A percentile compares a stretch with the other conserved stretches of the same genome.
Conservation (phyloP, 2,888 invertebrate species). For the Ormyrus nitidulus region DNA sequence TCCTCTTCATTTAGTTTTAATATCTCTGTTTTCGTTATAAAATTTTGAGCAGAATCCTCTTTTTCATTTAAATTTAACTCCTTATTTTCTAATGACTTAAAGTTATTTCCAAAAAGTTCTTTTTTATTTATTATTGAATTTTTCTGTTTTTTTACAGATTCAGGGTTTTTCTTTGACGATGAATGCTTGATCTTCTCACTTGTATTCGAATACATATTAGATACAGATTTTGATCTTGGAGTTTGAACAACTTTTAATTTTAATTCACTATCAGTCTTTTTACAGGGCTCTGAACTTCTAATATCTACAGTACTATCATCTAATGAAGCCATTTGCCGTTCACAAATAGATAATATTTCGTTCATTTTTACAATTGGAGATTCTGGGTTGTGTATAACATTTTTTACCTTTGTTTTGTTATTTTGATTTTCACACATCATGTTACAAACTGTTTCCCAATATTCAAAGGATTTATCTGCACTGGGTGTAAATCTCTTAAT, state of each 20-base stretch:
- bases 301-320: constrained; percentile 53
- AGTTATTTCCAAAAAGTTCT: background rate
- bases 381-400: constrained; percentile 29
- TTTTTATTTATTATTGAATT: constrained; percentile 3
- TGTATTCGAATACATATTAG: constrained; percentile 7
- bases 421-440: constrained; percentile 49
- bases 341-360: constrained; percentile 61
- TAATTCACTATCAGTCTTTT: constrained; percentile 36
- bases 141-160: background rate
- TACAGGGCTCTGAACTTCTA: constrained; percentile 54
- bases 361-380: constrained; percentile 56
- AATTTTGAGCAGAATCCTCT: constrained; percentile 5
- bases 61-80: background rate
- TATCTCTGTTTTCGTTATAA: background rate
- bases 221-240: constrained; percentile 52
- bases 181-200: background rate
- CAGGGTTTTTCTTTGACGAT: too few species aligned
- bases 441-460: constrained; percentile 59
- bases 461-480: constrained; percentile 61
- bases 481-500: constrained; percentile 51
- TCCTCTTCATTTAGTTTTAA: background rate
- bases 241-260: constrained; percentile 19
- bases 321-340: constrained; percentile 65
- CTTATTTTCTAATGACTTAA: background rate
- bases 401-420: constrained; percentile 52